Conservation (phyloP, 2,797 vertebrate genomes). For the Tinamus major region DNA sequence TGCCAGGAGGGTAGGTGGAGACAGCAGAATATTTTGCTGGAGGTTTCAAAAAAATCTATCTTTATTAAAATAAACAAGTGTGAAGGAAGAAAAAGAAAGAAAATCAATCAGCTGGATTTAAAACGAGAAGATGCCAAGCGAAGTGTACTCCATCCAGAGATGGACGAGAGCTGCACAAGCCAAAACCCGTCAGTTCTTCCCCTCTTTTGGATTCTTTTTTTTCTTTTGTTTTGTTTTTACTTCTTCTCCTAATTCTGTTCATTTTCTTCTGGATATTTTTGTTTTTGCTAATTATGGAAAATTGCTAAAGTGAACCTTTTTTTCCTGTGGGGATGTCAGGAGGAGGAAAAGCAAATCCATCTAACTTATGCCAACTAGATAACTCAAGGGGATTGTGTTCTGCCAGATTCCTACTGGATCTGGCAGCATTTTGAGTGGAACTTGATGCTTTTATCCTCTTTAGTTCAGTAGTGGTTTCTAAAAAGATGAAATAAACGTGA, state of each 20-base stretch:
- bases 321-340: neutral
- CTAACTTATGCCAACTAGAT: neutral
- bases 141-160: neutral
- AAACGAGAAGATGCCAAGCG: neutral
- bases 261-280: neutral
- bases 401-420: neutral
- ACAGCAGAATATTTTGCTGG: constrained; percentile 25
- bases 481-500: neutral
- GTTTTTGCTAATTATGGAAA: neutral
- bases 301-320: neutral
- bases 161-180: neutral
- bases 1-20: constrained; percentile 39
- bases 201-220: neutral
- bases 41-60: constrained; percentile 53
- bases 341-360: neutral
- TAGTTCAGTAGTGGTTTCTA: neutral
- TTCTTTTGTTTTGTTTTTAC: fast-evolving
- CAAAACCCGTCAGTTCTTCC: neutral
- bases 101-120: constrained; percentile 66
- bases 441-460: neutral
- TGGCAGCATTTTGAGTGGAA: neutral
- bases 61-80: constrained; percentile 70
- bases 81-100: constrained; percentile 39
- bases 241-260: neutral
- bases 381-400: neutral